Evolutionary conservation across 2,888 invertebrate species (phyloP).

Genomic region (Hirtodrosophila trivittata): DNA sequence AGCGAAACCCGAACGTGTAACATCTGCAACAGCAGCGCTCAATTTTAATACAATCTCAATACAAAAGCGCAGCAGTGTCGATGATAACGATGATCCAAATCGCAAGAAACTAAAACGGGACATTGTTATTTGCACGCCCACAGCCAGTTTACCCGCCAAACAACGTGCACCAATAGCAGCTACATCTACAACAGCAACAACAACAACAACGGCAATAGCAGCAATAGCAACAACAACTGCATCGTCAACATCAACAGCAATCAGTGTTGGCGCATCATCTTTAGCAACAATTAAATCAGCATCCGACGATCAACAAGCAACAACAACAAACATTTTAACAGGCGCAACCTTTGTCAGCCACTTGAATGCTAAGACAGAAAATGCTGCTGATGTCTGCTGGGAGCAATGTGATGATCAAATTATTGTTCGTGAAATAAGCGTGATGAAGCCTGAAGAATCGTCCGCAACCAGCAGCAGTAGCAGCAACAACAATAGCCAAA

Average conservation of each 20-base stretch:
- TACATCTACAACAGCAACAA: constrained; percentile 30
- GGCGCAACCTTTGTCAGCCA: constrained; percentile 33
- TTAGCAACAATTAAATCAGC: constrained; percentile 10
- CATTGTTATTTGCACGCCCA: constrained; percentile 61
- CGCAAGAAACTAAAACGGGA: constrained; percentile 69
- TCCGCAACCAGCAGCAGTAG: constrained; percentile 21
- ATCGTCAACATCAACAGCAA: constrained; percentile 12
- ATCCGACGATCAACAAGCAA: constrained; percentile 29
- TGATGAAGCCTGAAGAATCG: constrained; percentile 62
- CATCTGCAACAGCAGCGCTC: constrained; percentile 65
- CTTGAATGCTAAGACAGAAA: constrained; percentile 43
- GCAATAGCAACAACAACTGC: constrained; percentile 23
- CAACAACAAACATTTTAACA: constrained; percentile 25
- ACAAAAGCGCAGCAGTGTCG: constrained; percentile 69
- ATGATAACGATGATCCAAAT: constrained; percentile 59
- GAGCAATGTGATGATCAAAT: constrained; percentile 55
- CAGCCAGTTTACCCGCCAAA: constrained; percentile 70
- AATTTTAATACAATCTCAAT: constrained; percentile 66
- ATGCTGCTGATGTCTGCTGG: constrained; percentile 35
- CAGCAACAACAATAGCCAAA: constrained; percentile 51
- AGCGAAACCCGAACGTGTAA: constrained; percentile 79
- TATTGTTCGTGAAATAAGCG: constrained; percentile 61
- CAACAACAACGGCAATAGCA: constrained; percentile 22
- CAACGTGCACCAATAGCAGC: constrained; percentile 52
- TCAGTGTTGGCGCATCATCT: constrained; percentile 12